phyloP scores from a whole-genome alignment of 2,797 vertebrate species.

The Acanthurus lineatus region DNA sequence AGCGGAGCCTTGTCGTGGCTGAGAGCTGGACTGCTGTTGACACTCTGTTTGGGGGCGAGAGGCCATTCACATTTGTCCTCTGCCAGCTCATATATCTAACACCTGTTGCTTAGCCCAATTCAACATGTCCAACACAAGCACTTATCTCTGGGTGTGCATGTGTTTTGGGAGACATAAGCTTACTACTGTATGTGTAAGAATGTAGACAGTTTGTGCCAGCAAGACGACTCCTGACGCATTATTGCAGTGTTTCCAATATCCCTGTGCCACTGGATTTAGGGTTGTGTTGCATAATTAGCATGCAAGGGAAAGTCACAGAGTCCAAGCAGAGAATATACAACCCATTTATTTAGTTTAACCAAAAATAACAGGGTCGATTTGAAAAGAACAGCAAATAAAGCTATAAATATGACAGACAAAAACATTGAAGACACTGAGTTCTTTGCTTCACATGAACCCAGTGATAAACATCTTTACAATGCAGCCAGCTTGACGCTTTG shows the following conservation, averaged over 20 bases:
- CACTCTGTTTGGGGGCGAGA: conserved; percentile 26
- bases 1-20: conserved; percentile 19
- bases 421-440: conserved; percentile 35
- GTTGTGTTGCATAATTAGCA: conserved; percentile 16
- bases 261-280: not conserved
- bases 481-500: not conserved
- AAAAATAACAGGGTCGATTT: conserved; percentile 61
- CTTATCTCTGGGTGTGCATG: conserved; percentile 30
- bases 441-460: conserved; percentile 43
- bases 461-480: conserved; percentile 27
- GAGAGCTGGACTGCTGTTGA: conserved; percentile 32
- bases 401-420: conserved; percentile 64
- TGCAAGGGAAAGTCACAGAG: conserved; percentile 23
- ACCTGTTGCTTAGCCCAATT: conserved; percentile 49
- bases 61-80: conserved; percentile 35
- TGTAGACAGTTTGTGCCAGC: conserved; percentile 13
- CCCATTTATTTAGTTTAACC: conserved; percentile 76
- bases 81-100: conserved; percentile 54
- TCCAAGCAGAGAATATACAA: conserved; percentile 55
- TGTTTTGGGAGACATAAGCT: conserved; percentile 22
- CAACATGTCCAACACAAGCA: conserved; percentile 31
- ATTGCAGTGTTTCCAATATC: conserved; percentile 6
- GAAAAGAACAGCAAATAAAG: conserved; percentile 53
- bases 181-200: conserved; percentile 44
- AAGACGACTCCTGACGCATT: not conserved